A percentile compares a stretch with the other conserved stretches of the same genome.
These are phyloP conservation scores for Aleiodes alternator DNA, from an alignment of 2,888 invertebrate genomes.

Conservation along the genomic window DNA sequence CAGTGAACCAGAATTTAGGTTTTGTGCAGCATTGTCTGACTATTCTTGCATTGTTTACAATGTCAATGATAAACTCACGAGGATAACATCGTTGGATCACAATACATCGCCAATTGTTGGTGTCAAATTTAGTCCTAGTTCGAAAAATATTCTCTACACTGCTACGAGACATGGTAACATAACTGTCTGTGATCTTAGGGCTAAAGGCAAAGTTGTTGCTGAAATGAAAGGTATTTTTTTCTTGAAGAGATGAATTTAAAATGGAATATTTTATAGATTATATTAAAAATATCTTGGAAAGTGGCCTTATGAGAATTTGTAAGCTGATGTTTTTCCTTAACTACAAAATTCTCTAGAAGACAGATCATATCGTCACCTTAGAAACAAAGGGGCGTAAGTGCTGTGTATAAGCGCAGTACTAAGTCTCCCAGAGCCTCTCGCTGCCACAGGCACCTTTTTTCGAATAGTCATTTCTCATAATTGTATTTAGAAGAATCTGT, in stretches of 20 bases:
- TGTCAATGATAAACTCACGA: slow-evolving; percentile 73
- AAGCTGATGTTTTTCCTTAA: too few relatives aligned
- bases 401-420: too few relatives aligned
- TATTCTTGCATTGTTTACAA: slow-evolving; percentile 76
- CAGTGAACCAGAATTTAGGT: slow-evolving; percentile 71
- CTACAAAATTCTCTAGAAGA: too few relatives aligned
- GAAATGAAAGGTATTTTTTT: slow-evolving; percentile 74
- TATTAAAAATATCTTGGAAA: too few relatives aligned
- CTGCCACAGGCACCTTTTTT: too few relatives aligned
- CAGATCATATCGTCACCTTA: too few relatives aligned
- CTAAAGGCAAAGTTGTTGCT: slow-evolving; percentile 74
- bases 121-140: slow-evolving; percentile 79
- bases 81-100: slow-evolving; percentile 73
- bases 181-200: slow-evolving; percentile 81
- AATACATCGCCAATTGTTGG: slow-evolving; percentile 77
- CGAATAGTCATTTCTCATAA: too few relatives aligned
- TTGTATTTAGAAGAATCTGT: too few relatives aligned
- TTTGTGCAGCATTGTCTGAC: slow-evolving; percentile 77
- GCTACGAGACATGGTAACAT: slow-evolving; percentile 79
- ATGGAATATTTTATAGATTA: too few relatives aligned
- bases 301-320: too few relatives aligned
- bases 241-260: slow-evolving; percentile 36
- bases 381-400: too few relatives aligned
- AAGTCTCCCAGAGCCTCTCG: too few relatives aligned
- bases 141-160: slow-evolving; percentile 79